These are phyloP conservation scores for Thoracochromis brauschi DNA, from an alignment of 2,113 vertebrate genomes.

Conservation along the genomic window DNA sequence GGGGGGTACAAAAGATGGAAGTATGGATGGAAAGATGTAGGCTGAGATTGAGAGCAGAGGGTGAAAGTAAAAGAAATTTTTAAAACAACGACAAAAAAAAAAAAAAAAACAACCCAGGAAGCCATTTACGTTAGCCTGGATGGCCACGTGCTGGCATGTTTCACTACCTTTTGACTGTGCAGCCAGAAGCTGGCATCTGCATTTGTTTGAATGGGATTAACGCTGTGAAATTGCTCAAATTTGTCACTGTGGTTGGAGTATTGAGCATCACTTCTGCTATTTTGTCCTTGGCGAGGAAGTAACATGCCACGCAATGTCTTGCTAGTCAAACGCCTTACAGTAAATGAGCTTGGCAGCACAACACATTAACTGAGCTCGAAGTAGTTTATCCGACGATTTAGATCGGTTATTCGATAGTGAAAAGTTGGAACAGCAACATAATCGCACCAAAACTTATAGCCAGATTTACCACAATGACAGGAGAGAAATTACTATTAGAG, in stretches of 20 bases:
- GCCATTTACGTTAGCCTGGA: slow-evolving; percentile 40
- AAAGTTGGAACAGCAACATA: background rate
- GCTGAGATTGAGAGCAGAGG: background rate
- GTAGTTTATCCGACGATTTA: background rate
- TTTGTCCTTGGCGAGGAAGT: slow-evolving; percentile 18
- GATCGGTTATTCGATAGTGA: background rate
- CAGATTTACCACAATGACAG: background rate
- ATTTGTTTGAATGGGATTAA: background rate
- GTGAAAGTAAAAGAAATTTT: slow-evolving; percentile 39
- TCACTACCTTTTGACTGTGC: background rate
- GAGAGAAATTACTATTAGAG: background rate
- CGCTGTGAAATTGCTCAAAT: background rate
- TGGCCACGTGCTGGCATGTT: slow-evolving; percentile 16
- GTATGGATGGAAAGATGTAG: background rate
- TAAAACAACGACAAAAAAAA: background rate
- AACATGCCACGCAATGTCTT: background rate
- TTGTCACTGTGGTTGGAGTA: background rate
- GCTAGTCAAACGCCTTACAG: slow-evolving; percentile 2
- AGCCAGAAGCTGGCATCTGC: background rate
- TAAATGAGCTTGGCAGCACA: slow-evolving; percentile 12
- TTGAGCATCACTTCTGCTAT: slow-evolving; percentile 25
- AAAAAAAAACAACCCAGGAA: slow-evolving; percentile 23
- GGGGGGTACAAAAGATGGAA: too few species aligned
- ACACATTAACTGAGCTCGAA: background rate
- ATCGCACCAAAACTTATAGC: background rate